phyloP scores from a whole-genome alignment of 2,888 invertebrate species.

The Argyresthia albistria region DNA sequence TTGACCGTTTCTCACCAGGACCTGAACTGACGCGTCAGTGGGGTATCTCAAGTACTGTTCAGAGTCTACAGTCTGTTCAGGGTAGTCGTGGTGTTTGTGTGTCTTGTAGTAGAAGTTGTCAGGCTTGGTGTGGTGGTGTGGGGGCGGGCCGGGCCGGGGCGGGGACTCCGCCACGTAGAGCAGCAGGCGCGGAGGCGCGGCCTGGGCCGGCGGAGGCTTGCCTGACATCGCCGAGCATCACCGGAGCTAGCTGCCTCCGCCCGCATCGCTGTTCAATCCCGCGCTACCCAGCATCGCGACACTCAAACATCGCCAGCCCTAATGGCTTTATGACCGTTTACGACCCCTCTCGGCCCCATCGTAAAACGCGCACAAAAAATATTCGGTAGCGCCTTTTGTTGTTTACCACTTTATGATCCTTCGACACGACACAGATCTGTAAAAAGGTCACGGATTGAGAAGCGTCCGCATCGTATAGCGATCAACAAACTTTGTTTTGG shows the following conservation, averaged over 20 bases:
- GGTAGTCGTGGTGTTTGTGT: conserved; percentile 38
- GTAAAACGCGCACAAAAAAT: conserved; percentile 32
- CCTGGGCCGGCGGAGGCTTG: conserved; percentile 82
- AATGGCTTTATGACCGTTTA: conserved; percentile 60
- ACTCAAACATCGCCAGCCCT: conserved; percentile 38
- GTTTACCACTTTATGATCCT: conserved; percentile 1
- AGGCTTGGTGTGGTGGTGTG: conserved; percentile 27
- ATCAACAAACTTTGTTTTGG: conserved; percentile 23
- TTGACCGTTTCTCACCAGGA: too few species aligned
- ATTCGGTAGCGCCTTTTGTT: conserved; percentile 35
- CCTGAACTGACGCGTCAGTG: too few species aligned
- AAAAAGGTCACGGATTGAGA: conserved; percentile 55
- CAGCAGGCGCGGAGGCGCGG: conserved; percentile 66
- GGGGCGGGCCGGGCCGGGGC: conserved; percentile 29
- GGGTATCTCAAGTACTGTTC: conserved; percentile 45
- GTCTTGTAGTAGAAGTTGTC: conserved; percentile 43
- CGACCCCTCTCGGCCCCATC: conserved; percentile 65
- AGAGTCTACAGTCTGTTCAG: conserved; percentile 29
- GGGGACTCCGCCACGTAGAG: conserved; percentile 67
- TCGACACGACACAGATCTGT: conserved; percentile 15
- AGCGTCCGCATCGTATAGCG: conserved; percentile 39
- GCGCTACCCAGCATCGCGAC: conserved; percentile 20
- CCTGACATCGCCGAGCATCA: conserved; percentile 77
- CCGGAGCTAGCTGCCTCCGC: conserved; percentile 23
- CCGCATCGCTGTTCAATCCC: background rate